A percentile compares a stretch with the other conserved stretches of the same genome.
phyloP scores from a whole-genome alignment of 2,888 invertebrate genomes.

The Amiota minor region DNA sequence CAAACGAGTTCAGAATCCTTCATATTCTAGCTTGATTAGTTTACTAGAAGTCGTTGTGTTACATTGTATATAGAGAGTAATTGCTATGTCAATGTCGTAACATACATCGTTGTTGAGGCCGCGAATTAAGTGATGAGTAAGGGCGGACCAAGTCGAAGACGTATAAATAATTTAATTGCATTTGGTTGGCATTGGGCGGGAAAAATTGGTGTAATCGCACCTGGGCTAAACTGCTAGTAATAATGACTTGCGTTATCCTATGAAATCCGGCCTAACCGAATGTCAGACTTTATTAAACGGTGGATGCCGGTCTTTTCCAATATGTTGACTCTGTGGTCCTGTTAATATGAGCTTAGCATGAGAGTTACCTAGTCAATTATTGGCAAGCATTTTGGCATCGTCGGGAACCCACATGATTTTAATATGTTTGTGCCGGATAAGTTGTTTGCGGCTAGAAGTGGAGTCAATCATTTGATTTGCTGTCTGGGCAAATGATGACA shows the following conservation, averaged over 20 bases:
- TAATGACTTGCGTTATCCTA: background rate
- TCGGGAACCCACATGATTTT: background rate
- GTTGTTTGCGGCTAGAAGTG: background rate
- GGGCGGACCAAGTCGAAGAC: no score
- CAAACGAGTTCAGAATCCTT: no score
- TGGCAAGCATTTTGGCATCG: background rate
- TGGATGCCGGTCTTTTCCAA: background rate
- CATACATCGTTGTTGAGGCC: no score
- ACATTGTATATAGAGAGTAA: no score
- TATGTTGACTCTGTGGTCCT: background rate
- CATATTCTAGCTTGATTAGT: no score
- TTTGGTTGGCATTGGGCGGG: background rate
- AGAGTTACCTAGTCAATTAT: background rate
- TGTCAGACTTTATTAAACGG: background rate
- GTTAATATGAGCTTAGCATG: background rate
- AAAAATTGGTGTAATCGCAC: background rate
- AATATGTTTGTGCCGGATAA: background rate
- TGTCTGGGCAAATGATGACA: no score
- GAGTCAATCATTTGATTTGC: background rate
- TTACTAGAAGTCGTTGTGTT: no score
- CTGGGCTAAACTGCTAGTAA: background rate
- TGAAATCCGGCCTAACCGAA: background rate
- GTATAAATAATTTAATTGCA: background rate
- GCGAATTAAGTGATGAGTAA: no score
- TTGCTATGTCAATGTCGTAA: no score